These are phyloP conservation scores for Podarcis lilfordi DNA, from an alignment of 2,797 vertebrate genomes.

Conservation along the genomic window DNA sequence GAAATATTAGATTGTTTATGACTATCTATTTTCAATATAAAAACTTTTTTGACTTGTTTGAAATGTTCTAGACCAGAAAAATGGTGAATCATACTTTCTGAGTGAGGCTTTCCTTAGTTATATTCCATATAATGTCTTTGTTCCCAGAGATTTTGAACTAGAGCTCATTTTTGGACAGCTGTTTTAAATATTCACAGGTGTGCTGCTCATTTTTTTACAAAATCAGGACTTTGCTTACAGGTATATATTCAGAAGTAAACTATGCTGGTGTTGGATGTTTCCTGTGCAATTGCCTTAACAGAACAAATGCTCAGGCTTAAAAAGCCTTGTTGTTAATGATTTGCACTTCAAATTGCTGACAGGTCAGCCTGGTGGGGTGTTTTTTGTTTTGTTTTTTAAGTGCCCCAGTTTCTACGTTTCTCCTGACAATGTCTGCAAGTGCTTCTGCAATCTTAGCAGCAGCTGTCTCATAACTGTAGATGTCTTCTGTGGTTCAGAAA, in stretches of 20 bases:
- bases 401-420: constrained; percentile 11
- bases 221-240: neutral
- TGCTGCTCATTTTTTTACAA: neutral
- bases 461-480: neutral
- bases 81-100: neutral
- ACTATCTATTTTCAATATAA: neutral
- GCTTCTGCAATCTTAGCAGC: neutral
- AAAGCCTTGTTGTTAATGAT: constrained; percentile 1
- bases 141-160: neutral
- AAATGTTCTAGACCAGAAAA: neutral
- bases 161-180: neutral
- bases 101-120: neutral
- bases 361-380: no score
- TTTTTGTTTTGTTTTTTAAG: neutral
- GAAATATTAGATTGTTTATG: neutral
- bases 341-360: neutral
- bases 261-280: neutral
- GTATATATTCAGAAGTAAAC: neutral
- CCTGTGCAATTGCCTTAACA: neutral
- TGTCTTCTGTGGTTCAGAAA: constrained; percentile 12
- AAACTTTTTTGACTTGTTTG: neutral
- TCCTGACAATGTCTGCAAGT: neutral
- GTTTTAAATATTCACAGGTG: neutral
- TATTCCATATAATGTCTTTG: neutral
- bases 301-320: neutral